Conservation (phyloP, 2,888 invertebrate species). For the Melanophora roralis region DNA sequence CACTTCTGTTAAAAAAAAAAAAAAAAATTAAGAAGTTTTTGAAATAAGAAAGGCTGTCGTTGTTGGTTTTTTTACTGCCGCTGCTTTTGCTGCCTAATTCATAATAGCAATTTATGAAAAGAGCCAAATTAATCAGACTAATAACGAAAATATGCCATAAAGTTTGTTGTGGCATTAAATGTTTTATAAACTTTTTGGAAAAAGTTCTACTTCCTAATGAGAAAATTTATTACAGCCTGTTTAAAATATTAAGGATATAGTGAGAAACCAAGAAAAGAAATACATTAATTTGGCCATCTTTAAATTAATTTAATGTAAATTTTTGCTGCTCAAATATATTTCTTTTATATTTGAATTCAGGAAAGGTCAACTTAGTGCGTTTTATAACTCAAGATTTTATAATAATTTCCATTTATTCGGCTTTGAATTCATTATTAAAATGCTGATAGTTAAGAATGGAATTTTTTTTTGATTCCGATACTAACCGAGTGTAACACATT, state of each 20-base stretch:
- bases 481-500: no score
- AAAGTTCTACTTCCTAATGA: slow-evolving; percentile 76
- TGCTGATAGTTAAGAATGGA: no score
- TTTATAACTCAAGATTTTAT: no score
- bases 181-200: slow-evolving; percentile 70
- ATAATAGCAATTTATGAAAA: slow-evolving; percentile 76
- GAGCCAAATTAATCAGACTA: slow-evolving; percentile 78
- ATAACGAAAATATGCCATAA: slow-evolving; percentile 75
- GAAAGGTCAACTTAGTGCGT: no score
- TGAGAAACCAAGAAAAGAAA: background rate
- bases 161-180: slow-evolving; percentile 64
- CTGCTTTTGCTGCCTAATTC: slow-evolving; percentile 62
- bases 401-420: no score
- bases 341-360: no score
- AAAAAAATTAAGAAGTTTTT: slow-evolving; percentile 18
- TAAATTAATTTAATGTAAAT: slow-evolving; percentile 8
- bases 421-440: no score
- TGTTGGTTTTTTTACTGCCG: slow-evolving; percentile 53
- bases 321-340: background rate
- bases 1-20: slow-evolving; percentile 4
- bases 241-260: slow-evolving; percentile 19
- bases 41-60: slow-evolving; percentile 28
- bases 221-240: slow-evolving; percentile 76
- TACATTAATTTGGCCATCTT: slow-evolving; percentile 6
- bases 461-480: no score